Conservation (phyloP, 2,888 invertebrate species). For the Trisateles emortualis region DNA sequence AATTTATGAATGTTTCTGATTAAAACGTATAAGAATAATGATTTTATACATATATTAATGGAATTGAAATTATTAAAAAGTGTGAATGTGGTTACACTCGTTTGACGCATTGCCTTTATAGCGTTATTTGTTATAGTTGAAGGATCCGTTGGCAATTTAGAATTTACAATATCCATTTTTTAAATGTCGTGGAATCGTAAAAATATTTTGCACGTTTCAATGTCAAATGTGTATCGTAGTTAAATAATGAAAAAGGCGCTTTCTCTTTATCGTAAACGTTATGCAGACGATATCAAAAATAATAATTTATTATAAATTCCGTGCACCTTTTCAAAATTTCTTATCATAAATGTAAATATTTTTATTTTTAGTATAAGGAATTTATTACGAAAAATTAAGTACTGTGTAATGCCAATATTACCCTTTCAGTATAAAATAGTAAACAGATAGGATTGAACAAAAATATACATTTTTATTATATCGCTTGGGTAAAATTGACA, state of each 20-base stretch:
- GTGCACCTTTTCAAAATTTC: conserved; percentile 1
- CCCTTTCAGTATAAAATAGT: conserved; percentile 5
- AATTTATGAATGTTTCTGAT: not conserved
- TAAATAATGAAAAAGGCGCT: not conserved
- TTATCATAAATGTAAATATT: conserved; percentile 6
- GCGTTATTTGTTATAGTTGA: not conserved
- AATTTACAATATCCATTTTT: conserved; percentile 26
- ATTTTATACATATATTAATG: not conserved
- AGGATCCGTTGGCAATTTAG: conserved; percentile 22
- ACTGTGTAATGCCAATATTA: conserved; percentile 3
- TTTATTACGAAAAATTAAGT: not conserved
- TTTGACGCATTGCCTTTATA: conserved; percentile 15
- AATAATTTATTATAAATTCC: not conserved
- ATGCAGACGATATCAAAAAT: not conserved
- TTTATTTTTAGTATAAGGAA: not conserved
- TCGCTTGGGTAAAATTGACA: conserved; percentile 7
- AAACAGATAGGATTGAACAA: conserved; percentile 2
- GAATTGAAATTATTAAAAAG: conserved; percentile 2
- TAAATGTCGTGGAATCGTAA: conserved; percentile 9
- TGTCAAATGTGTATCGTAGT: not conserved
- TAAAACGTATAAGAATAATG: no score
- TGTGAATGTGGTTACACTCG: not conserved
- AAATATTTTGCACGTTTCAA: not conserved
- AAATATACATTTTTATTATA: conserved; percentile 4
- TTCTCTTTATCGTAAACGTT: not conserved